phyloP scores from a whole-genome alignment of 1,140 invertebrate species.

The Nautilus pompilius region DNA sequence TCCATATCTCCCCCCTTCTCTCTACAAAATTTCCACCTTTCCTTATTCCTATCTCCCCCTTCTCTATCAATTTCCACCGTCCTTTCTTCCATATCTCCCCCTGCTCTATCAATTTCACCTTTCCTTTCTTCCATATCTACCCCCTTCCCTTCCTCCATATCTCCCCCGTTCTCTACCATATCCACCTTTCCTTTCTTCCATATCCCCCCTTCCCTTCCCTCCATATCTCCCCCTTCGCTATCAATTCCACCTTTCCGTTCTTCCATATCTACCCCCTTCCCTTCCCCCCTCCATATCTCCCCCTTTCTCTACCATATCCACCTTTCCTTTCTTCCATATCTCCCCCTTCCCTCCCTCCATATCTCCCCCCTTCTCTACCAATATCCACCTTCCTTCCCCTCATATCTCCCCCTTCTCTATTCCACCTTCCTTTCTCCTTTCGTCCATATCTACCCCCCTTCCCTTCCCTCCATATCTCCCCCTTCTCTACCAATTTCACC shows the following conservation, averaged over 20 bases:
- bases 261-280: too few relatives aligned
- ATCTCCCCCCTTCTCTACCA: not conserved
- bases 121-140: not conserved
- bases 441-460: not conserved
- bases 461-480: not conserved
- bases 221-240: too few relatives aligned
- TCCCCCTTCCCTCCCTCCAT: not conserved
- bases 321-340: not conserved
- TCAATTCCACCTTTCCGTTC: too few relatives aligned
- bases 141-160: not conserved
- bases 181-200: not conserved
- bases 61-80: too few relatives aligned
- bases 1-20: not conserved
- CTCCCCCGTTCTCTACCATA: not conserved
- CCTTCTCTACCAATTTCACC: not conserved
- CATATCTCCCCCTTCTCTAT: not conserved
- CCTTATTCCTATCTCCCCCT: too few relatives aligned
- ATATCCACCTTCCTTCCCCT: not conserved
- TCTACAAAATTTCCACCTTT: too few relatives aligned
- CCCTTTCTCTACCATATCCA: not conserved
- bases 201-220: too few relatives aligned
- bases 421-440: not conserved
- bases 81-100: too few relatives aligned
- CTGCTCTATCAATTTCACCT: too few relatives aligned
- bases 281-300: not conserved